phyloP scores from a whole-genome alignment of 2,113 vertebrate genomes.

The Carettochelys insculpta region DNA sequence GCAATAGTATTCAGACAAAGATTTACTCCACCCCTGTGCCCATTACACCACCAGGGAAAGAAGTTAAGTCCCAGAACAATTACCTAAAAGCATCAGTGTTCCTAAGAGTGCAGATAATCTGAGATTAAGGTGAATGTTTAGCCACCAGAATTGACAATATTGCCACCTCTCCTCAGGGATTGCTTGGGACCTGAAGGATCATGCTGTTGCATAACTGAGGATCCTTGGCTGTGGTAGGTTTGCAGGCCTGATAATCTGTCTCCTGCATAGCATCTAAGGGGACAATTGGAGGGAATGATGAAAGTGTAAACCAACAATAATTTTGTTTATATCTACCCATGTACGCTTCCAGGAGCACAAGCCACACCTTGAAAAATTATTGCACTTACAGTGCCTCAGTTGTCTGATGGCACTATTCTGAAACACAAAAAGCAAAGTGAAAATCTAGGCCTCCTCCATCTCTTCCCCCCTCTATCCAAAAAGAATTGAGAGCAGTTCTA shows the following conservation, averaged over 20 bases:
- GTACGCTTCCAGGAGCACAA: background rate
- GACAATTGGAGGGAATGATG: background rate
- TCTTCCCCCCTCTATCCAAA: background rate
- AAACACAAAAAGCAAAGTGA: background rate
- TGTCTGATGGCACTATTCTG: background rate
- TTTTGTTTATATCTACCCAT: background rate
- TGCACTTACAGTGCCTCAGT: background rate
- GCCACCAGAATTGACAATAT: background rate
- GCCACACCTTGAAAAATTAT: background rate
- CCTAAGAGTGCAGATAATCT: background rate
- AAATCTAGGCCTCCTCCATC: background rate
- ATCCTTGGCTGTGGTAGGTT: background rate
- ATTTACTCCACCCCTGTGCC: background rate
- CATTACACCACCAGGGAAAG: background rate
- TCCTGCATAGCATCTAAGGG: fast-evolving
- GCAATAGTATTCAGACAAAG: background rate
- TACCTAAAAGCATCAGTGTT: background rate
- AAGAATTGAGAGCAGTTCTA: background rate
- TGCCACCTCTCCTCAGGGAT: fast-evolving
- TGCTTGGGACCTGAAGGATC: background rate
- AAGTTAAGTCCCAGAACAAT: background rate
- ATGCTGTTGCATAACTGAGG: background rate
- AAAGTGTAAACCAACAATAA: background rate
- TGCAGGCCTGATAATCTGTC: background rate
- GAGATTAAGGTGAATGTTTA: background rate